Evolutionary conservation across 2,888 invertebrate species (phyloP).

Genomic region (Eutolmus rufibarbis): DNA sequence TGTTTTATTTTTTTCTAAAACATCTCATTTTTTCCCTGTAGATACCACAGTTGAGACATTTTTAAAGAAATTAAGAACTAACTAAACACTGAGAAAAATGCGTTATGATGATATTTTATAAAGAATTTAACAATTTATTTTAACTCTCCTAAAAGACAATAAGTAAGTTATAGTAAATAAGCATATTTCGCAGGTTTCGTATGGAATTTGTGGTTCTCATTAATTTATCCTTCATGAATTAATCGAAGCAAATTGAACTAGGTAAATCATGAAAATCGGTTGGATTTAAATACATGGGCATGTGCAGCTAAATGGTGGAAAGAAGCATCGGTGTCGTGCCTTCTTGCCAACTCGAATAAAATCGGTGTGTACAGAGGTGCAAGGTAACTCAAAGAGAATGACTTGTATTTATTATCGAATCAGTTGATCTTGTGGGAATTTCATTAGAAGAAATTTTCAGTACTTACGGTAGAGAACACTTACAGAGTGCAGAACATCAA

Average conservation of each 20-base stretch:
- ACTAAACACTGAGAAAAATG: too few species aligned
- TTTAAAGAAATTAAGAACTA: too few species aligned
- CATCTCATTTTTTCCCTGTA: too few species aligned
- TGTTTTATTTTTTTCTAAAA: too few species aligned
- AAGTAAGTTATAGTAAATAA: neutral
- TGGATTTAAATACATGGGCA: neutral
- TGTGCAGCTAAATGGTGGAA: neutral
- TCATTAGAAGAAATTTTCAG: constrained; percentile 19
- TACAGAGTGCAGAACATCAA: neutral
- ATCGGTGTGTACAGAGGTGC: constrained; percentile 4
- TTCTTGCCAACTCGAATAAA: neutral
- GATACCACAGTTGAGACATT: too few species aligned
- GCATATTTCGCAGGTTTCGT: neutral
- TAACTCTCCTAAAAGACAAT: too few species aligned
- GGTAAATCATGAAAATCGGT: neutral
- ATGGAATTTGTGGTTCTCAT: neutral
- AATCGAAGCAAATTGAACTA: neutral
- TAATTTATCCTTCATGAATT: neutral
- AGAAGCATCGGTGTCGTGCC: neutral
- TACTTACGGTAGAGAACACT: constrained; percentile 1
- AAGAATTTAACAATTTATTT: too few species aligned
- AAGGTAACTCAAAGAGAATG: constrained; percentile 17
- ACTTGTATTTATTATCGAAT: constrained; percentile 37
- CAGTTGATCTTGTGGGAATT: constrained; percentile 44
- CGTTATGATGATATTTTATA: too few species aligned